phyloP scores from a whole-genome alignment of 2,113 vertebrate species.

The Silurus glanis region DNA sequence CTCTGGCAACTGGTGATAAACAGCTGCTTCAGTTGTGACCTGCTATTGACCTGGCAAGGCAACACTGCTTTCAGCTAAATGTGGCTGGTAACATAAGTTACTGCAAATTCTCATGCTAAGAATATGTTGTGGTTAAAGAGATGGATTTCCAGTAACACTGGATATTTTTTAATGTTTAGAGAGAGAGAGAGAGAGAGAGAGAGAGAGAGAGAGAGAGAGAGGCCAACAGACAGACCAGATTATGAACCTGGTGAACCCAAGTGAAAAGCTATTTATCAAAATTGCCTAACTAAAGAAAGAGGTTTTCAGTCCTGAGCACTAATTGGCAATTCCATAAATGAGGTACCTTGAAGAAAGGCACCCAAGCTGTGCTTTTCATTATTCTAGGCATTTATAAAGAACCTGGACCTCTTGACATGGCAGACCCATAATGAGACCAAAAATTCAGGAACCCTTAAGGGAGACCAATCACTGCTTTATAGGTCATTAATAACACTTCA shows the following conservation, averaged over 20 bases:
- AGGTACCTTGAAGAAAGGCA: not conserved
- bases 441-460: not conserved
- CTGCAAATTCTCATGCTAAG: not conserved
- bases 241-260: not conserved
- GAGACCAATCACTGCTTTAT: not conserved
- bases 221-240: not conserved
- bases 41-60: not conserved
- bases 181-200: not conserved
- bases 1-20: not conserved
- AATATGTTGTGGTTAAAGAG: not conserved
- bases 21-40: slow-evolving; percentile 5
- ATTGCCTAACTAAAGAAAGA: not conserved
- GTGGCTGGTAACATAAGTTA: not conserved
- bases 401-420: not conserved
- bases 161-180: not conserved
- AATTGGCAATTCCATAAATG: not conserved
- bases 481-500: not conserved
- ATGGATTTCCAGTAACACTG: not conserved
- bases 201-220: not conserved
- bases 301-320: not conserved
- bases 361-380: not conserved
- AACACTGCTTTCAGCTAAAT: slow-evolving; percentile 12
- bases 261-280: not conserved
- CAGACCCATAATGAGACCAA: not conserved
- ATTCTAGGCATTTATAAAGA: slow-evolving; percentile 2